Conservation (phyloP, 1,140 invertebrate species). For the Dendrolimus kikuchii region DNA sequence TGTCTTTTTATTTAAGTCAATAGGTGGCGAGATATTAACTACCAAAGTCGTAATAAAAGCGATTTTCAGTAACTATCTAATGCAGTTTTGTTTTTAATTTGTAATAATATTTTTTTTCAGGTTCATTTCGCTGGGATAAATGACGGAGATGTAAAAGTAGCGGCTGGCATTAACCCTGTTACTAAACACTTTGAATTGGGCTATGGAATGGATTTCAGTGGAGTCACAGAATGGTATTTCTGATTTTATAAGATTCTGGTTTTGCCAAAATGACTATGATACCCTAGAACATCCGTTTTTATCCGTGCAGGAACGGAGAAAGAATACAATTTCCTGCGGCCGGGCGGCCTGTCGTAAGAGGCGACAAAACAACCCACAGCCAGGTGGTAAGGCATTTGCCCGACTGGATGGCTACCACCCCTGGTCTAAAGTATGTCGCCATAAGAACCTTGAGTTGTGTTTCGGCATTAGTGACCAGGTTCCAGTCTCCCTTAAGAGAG, state of each 20-base stretch:
- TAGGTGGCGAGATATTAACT: not conserved
- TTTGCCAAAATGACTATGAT: not conserved
- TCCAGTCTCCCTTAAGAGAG: too few species aligned
- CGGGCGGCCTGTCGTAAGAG: too few species aligned
- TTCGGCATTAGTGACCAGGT: too few species aligned
- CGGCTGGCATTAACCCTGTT: slow-evolving; percentile 14
- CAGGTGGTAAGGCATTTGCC: too few species aligned
- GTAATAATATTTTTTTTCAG: slow-evolving; percentile 11
- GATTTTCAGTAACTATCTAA: slow-evolving; percentile 19
- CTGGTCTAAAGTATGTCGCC: too few species aligned
- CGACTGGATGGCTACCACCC: too few species aligned
- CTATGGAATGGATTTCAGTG: slow-evolving; percentile 38
- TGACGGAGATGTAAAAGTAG: slow-evolving; percentile 18
- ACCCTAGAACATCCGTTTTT: too few species aligned
- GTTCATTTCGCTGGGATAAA: slow-evolving; percentile 29
- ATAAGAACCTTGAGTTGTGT: too few species aligned
- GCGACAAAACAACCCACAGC: too few species aligned
- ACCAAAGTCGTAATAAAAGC: slow-evolving; percentile 3
- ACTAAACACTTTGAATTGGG: slow-evolving; percentile 2
- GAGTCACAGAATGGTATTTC: slow-evolving; percentile 23
- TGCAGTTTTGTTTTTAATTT: not conserved
- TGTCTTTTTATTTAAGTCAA: not conserved
- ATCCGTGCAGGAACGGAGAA: too few species aligned
- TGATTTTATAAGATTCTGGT: not conserved
- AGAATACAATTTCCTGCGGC: too few species aligned